Conservation (phyloP, 2,888 invertebrate genomes). For the Meta bourneti region DNA sequence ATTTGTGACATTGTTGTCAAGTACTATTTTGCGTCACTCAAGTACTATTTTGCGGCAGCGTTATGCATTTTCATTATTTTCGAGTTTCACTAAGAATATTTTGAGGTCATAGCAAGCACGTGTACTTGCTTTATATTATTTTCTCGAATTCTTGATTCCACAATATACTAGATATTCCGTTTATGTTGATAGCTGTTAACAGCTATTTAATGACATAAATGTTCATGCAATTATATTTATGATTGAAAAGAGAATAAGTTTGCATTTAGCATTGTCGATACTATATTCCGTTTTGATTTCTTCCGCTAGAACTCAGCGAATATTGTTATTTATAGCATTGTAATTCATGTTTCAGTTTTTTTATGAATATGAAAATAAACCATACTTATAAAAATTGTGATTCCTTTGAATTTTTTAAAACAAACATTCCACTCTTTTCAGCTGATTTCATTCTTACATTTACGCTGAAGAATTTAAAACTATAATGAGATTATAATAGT, state of each 20-base stretch:
- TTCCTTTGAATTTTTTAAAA: neutral
- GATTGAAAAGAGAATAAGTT: neutral
- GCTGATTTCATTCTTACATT: neutral
- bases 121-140: slow-evolving; percentile 25
- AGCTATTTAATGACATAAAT: neutral
- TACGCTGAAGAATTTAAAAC: neutral
- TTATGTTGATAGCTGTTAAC: slow-evolving; percentile 1
- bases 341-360: slow-evolving; percentile 34
- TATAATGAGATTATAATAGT: no score
- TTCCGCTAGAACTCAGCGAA: slow-evolving; percentile 2
- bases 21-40: slow-evolving; percentile 5
- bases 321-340: slow-evolving; percentile 18
- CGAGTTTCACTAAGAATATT: slow-evolving; percentile 11
- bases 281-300: slow-evolving; percentile 7
- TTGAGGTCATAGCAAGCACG: slow-evolving; percentile 8
- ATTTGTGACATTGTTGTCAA: neutral
- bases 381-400: neutral
- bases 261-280: neutral
- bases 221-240: neutral
- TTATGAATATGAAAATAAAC: slow-evolving; percentile 39
- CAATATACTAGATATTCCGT: neutral
- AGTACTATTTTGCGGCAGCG: neutral
- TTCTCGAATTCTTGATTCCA: neutral
- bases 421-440: neutral
- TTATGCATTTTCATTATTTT: slow-evolving; percentile 21